Base-by-base conservation (phyloP, 2,797 vertebrate genomes). In the Microhierax caerulescens region DNA sequence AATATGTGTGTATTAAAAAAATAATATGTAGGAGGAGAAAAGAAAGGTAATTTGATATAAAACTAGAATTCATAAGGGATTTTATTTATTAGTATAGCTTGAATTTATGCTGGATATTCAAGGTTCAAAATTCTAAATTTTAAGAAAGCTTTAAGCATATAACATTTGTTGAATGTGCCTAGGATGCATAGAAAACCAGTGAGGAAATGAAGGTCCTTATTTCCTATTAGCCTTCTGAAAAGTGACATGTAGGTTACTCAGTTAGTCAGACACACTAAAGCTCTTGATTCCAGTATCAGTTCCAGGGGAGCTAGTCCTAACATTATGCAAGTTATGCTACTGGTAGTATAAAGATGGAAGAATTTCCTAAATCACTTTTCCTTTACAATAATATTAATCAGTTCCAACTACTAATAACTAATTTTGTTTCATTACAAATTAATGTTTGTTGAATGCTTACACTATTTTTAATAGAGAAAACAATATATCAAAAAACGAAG, bases 321-420 rank as follows among this genome's bases (percentile, higher is more conserved):
- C 17, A 6, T 75, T 18, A 50, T 8, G 59, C 3, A 32, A 85
- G 22, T 77, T 91, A n/a, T 30, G 3, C 48, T 82, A 16, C 7
- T 50, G 22, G 22, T 10, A 64, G 6, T 17, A 59, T 67, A 64
- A 85, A 86, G 32, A 25, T 2, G 50, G n/a, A 84, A 69, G 8
- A 30, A 48, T 78, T 94, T 90, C 11, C 14, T n/a, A 43, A 78
- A 79, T 45, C 2, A 2, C 56, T 85, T 96, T 94, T 78, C 43
- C n/a, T 22, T 75, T 93, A 81, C 68, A 92, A 77, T 84, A 65
- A 90, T 94, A 61, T 80, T 27, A 85, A 85, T 93, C 67, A 51
- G 32, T 93, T 96, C 67, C 27, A 79, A 57, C 39, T 86, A n/a
- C 45, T 90, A 95, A 69, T 91, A 92, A 92, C 41, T 96, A 41